phyloP scores from a whole-genome alignment of 2,797 vertebrate species.

The Simalia tracyae region DNA sequence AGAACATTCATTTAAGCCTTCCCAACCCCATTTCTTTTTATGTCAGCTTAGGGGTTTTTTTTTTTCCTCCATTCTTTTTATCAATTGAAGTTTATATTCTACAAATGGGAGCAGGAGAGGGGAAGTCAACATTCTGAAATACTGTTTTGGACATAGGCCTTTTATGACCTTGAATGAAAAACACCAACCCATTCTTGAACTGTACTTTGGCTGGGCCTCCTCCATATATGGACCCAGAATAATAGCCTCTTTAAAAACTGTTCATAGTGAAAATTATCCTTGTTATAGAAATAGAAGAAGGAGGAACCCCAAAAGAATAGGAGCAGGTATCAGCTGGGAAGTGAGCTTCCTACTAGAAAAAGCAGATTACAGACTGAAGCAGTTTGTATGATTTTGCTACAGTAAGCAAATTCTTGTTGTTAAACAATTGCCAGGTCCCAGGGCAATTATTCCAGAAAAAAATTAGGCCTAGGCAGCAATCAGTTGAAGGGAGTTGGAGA shows the following conservation, averaged over 20 bases:
- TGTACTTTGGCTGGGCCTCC: no score
- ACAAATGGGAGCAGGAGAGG: neutral
- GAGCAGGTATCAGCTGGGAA: no score
- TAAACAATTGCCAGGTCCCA: neutral
- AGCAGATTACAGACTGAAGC: no score
- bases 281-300: neutral
- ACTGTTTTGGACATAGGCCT: neutral
- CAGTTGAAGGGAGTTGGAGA: neutral
- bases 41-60: neutral
- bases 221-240: neutral
- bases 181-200: neutral
- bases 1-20: neutral
- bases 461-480: neutral
- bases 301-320: no score
- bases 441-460: neutral
- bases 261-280: neutral
- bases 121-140: neutral
- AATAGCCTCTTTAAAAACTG: neutral
- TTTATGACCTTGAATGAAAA: neutral
- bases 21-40: neutral
- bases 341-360: no score
- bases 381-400: no score
- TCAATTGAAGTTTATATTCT: neutral
- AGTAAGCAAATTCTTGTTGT: neutral
- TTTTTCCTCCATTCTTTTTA: neutral